Evolutionary conservation across 2,888 invertebrate genomes (phyloP).

Genomic region (Calliopum simillimum): DNA sequence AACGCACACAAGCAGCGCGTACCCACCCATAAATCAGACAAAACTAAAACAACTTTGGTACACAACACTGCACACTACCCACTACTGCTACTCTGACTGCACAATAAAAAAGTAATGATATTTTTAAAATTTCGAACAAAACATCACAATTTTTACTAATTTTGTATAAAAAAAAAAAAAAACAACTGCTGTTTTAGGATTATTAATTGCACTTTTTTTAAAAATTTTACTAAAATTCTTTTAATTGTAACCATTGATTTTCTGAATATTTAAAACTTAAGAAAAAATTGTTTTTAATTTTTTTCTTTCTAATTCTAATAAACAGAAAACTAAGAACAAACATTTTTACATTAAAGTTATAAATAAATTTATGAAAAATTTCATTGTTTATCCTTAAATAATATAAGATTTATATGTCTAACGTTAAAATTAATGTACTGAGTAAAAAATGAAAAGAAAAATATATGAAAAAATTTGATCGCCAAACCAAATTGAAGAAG

Average conservation of each 20-base stretch:
- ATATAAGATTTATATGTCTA: neutral
- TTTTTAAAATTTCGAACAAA: neutral
- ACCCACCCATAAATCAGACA: too few relatives aligned
- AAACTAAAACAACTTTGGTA: too few relatives aligned
- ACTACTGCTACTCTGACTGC: conserved; percentile 37
- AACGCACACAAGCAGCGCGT: conserved; percentile 31
- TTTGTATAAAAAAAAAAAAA: conserved; percentile 17
- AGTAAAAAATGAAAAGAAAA: neutral
- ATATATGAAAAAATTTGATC: neutral
- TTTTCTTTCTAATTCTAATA: neutral
- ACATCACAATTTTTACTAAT: conserved; percentile 28
- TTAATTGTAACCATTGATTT: neutral
- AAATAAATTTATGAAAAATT: neutral
- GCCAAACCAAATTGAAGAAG: conserved; percentile 1
- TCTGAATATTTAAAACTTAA: neutral
- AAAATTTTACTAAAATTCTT: neutral
- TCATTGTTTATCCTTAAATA: neutral
- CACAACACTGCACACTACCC: conserved; percentile 31
- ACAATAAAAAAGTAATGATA: conserved; percentile 23
- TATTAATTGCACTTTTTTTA: neutral
- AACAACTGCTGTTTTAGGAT: too few relatives aligned
- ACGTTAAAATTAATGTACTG: neutral
- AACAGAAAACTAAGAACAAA: neutral
- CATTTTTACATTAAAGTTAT: neutral
- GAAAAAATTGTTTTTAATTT: too few relatives aligned